These are phyloP conservation scores for Tupiocoris notatus DNA, from an alignment of 2,888 invertebrate species.

Conservation along the genomic window DNA sequence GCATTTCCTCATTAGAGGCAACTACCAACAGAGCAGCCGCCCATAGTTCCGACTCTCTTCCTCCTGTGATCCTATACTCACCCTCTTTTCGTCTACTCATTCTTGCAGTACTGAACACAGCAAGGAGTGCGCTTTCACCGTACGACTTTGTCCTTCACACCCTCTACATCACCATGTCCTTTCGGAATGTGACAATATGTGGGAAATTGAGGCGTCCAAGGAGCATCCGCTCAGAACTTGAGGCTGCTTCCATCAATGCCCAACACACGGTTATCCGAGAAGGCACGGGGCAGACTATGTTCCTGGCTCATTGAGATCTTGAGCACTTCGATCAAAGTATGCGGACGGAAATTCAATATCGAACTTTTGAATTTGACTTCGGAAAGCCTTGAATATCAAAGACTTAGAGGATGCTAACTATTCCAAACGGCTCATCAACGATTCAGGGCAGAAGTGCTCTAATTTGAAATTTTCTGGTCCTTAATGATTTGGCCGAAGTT, in stretches of 20 bases:
- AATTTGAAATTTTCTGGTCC: too few species aligned
- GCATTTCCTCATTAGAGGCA: slow-evolving; percentile 34
- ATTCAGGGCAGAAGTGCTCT: too few species aligned
- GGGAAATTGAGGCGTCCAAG: not conserved
- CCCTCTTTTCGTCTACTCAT: not conserved
- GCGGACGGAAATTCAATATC: too few species aligned
- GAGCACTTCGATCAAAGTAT: too few species aligned
- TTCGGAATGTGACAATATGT: slow-evolving; percentile 30
- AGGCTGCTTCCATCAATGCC: not conserved
- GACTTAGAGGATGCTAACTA: too few species aligned
- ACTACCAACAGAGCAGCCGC: not conserved
- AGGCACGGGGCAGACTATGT: not conserved
- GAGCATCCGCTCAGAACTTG: not conserved
- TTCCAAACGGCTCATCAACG: too few species aligned
- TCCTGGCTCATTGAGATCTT: too few species aligned
- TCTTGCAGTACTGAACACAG: not conserved
- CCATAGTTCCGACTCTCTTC: not conserved
- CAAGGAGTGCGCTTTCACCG: not conserved
- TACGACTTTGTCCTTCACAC: not conserved
- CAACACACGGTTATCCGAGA: not conserved
- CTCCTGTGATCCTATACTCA: not conserved
- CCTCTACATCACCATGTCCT: too few species aligned
- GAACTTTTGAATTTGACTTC: too few species aligned
- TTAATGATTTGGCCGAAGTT: too few species aligned
- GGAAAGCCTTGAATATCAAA: too few species aligned